Evolutionary conservation across 2,888 invertebrate species (phyloP), one percentile per base, ranked within the genome.

Genomic region (Bibio marci): DNA sequence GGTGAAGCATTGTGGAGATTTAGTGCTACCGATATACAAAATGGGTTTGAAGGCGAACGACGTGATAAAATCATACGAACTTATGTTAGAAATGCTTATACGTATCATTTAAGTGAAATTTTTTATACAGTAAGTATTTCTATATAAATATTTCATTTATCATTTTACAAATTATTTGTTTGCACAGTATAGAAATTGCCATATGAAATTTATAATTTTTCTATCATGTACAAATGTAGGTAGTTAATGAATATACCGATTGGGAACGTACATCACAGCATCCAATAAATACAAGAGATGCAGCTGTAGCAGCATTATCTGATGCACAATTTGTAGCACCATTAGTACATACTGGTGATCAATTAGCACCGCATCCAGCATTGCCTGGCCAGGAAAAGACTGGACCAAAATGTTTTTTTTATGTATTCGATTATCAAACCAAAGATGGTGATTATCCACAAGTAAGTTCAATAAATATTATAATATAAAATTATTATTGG

Each of bases 271-370:
- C 87, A 50, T 83, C 86, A 54, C 70, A 86, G 62, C 87, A 86
- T 60, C 87, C 88, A 35, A 80, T 85, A 49, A 87, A 85, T 54
- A 83, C 85, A 7, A 69, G 87, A 45, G 88, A 90, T 55, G 81
- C 87, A 11, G 82, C 90, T 4, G 77, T 95, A 43, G 82, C 90
- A 10, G 87, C 95, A 6, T 63, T 97, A 31, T 90, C 91, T 45
- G 92, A 94, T 58, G 91, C 91, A 2, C 86, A 90, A 56, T 91
- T 87, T 55, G 86, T 91, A 27, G 91, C 92, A 1, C 94, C 92
- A 0, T 59, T 90, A 30, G 80, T 91, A 14, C 78, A 85, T 57
- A 79, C 85, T 6, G 87, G 83, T 0, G 87, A 87, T 54, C 65
- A 85, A 39, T 68, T 82, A 47, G 80, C 80, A 48, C 75, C 73